Percentiles rank a stretch among this genome's conserved stretches.
These are phyloP conservation scores for Sericinus montela DNA, from an alignment of 2,888 invertebrate species.

Conservation along the genomic window DNA sequence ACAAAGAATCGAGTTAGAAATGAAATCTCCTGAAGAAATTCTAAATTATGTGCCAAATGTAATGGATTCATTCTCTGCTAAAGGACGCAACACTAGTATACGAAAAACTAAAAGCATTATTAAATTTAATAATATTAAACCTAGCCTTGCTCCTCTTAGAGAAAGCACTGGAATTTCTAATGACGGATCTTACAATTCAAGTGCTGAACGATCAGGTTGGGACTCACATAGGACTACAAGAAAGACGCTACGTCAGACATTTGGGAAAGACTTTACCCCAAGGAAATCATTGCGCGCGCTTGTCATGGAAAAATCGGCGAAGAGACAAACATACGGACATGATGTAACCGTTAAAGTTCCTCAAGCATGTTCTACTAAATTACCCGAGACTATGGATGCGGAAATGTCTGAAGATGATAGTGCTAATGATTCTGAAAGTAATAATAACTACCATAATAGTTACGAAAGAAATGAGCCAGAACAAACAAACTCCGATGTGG, in stretches of 20 bases:
- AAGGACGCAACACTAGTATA: constrained; percentile 42
- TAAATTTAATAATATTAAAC: constrained; percentile 35
- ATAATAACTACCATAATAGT: background rate
- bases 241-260: constrained; percentile 60
- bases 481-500: too few relatives aligned
- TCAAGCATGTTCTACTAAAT: constrained; percentile 29
- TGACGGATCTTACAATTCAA: constrained; percentile 45
- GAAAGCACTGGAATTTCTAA: constrained; percentile 46
- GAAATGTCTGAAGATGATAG: constrained; percentile 6
- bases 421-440: background rate
- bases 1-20: constrained; percentile 29
- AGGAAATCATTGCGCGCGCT: constrained; percentile 60
- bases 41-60: constrained; percentile 35
- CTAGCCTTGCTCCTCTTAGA: constrained; percentile 41
- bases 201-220: constrained; percentile 63
- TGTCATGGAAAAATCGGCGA: constrained; percentile 65
- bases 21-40: constrained; percentile 49
- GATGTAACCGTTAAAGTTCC: constrained; percentile 33
- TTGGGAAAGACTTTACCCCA: constrained; percentile 59
- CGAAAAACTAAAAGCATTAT: constrained; percentile 44
- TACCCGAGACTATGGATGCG: constrained; percentile 13
- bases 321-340: constrained; percentile 40
- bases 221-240: constrained; percentile 66
- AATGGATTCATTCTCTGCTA: constrained; percentile 36
- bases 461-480: background rate